Evolutionary conservation across 2,113 vertebrate species (phyloP), one percentile per base, ranked within the genome.

Genomic region (Synodontis membranacea): DNA sequence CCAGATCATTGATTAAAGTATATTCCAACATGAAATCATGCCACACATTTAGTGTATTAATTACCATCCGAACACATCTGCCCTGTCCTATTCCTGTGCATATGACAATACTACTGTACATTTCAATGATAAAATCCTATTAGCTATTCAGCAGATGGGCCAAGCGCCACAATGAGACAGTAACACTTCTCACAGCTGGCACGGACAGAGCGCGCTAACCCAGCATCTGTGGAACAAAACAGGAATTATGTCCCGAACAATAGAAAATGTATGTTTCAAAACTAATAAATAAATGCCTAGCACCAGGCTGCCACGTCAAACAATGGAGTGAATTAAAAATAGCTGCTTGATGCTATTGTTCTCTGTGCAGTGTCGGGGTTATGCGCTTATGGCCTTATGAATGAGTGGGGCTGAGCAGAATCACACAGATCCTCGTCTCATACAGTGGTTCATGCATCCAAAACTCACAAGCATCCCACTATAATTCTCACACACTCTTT

Each of bases 51-150:
- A 37, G 28, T 39, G 31, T 34, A 39, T 23, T 52, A 3, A 50
- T 50, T 48, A 14, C 10, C 14, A 25, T 31, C 48, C 15, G 10
- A 68, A 85, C 31, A 78, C 39, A 64, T 75, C 25, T 44, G 52
- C 68, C 3, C 68, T 66, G 74, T 78, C 34, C 58, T 80, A 34
- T 85, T 85, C 54, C 42, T 56, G 42, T 31, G 39, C 14, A 28
- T 54, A 52, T 86, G 28, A 42, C 39, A 54, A 76, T 34, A 94
- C 95, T 94, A 85, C 95, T 92, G 93, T 91, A 92, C 92, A 94
- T 94, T 86, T 96, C 93, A 94, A 95, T 95, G 92, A 91, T 93
- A 93, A 89, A 58, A 89, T 85, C 34, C 92, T 94, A 96, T 96
- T 95, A 96, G 92, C 93, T 93, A 94, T 95, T 96, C 94, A 93